phyloP scores from a whole-genome alignment of 2,888 invertebrate species.

The Stenodera caucasica region DNA sequence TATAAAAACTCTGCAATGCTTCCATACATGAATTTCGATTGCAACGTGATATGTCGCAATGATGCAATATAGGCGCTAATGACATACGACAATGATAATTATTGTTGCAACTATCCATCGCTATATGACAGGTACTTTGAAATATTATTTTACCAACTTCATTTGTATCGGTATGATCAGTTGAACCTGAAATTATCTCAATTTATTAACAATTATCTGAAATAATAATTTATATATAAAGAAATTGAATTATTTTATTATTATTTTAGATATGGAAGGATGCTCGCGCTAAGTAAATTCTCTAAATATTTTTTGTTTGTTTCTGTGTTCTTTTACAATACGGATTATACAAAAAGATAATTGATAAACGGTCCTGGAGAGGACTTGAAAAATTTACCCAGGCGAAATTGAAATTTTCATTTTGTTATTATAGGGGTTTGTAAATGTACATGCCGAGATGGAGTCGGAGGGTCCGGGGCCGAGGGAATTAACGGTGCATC shows the following conservation, averaged over 20 bases:
- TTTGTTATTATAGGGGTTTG: slow-evolving; percentile 8
- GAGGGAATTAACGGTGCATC: slow-evolving; percentile 28
- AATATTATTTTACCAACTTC: slow-evolving; percentile 56
- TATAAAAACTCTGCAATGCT: slow-evolving; percentile 82
- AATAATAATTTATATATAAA: no score
- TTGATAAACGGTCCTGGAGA: slow-evolving; percentile 23
- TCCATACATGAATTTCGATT: slow-evolving; percentile 87
- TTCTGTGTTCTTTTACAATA: slow-evolving; percentile 13
- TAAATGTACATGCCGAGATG: slow-evolving; percentile 26
- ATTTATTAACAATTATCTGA: slow-evolving; percentile 26
- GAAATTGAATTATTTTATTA: no score
- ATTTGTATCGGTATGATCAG: slow-evolving; percentile 56
- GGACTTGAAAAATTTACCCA: slow-evolving; percentile 22
- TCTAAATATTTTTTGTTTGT: slow-evolving; percentile 15
- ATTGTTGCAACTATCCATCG: slow-evolving; percentile 79
- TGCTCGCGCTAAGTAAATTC: slow-evolving; percentile 25
- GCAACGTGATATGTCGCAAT: slow-evolving; percentile 77
- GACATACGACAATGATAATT: slow-evolving; percentile 77
- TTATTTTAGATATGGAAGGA: slow-evolving; percentile 31
- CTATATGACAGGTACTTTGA: slow-evolving; percentile 85
- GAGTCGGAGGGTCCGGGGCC: slow-evolving; percentile 31
- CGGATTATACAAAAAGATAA: slow-evolving; percentile 12
- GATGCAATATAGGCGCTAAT: slow-evolving; percentile 81
- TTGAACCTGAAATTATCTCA: slow-evolving; percentile 44
- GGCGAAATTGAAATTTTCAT: slow-evolving; percentile 24